These are phyloP conservation scores for Theocolax elegans DNA, from an alignment of 1,140 invertebrate genomes.

Conservation along the genomic window DNA sequence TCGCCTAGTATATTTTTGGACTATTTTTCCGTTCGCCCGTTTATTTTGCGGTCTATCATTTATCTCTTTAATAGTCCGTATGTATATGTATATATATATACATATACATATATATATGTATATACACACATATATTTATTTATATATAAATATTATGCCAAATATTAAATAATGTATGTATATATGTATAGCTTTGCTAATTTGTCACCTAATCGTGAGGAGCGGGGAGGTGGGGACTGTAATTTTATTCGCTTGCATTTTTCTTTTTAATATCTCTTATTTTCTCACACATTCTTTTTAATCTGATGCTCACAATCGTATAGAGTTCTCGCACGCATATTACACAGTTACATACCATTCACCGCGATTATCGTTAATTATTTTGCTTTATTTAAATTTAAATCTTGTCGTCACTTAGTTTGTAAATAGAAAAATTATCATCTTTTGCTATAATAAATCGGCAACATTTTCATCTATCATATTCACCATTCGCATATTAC, in stretches of 20 bases:
- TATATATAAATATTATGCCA: constrained; percentile 65
- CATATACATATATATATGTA: constrained; percentile 50
- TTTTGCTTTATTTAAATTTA: constrained; percentile 33
- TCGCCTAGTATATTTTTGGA: constrained; percentile 20
- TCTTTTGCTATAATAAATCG: constrained; percentile 64
- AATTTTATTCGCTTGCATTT: constrained; percentile 33
- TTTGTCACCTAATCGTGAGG: constrained; percentile 56
- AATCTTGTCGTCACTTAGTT: constrained; percentile 43
- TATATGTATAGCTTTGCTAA: constrained; percentile 58
- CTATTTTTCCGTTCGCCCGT: constrained; percentile 16
- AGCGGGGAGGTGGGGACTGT: constrained; percentile 52
- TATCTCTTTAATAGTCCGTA: constrained; percentile 42
- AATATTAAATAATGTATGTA: constrained; percentile 64
- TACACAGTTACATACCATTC: constrained; percentile 25
- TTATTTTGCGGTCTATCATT: constrained; percentile 34
- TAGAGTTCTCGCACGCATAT: constrained; percentile 1
- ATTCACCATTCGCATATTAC: constrained; percentile 1
- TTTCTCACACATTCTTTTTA: constrained; percentile 32
- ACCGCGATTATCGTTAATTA: constrained; percentile 18
- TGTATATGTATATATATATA: constrained; percentile 51
- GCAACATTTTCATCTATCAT: constrained; percentile 44
- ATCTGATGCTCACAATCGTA: constrained; percentile 23
- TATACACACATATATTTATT: constrained; percentile 54
- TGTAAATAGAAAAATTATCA: constrained; percentile 68
- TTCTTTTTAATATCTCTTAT: constrained; percentile 31